A percentile compares a stretch with the other conserved stretches of the same genome.
phyloP scores from a whole-genome alignment of 2,888 invertebrate genomes.

The Drosophila nr. perissopoda region DNA sequence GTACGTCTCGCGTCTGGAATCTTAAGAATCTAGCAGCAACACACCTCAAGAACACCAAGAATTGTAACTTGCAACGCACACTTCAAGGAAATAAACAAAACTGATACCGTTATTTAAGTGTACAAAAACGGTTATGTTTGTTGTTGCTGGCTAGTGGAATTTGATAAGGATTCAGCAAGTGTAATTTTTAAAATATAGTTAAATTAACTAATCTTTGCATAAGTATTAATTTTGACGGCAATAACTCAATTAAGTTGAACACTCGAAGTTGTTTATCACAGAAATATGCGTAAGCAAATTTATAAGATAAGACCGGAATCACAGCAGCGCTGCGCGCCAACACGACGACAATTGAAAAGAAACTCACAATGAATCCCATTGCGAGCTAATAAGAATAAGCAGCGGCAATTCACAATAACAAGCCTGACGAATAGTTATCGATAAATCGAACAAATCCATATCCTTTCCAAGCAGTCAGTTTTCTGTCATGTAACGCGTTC shows the following conservation, averaged over 20 bases:
- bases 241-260: slow-evolving; percentile 58
- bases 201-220: slow-evolving; percentile 24
- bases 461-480: slow-evolving; percentile 12
- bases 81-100: no score
- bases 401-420: slow-evolving; percentile 13
- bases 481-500: neutral
- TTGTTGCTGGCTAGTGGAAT: slow-evolving; percentile 33
- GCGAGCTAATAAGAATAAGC: neutral
- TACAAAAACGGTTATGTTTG: slow-evolving; percentile 30
- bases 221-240: slow-evolving; percentile 30
- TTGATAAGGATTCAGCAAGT: slow-evolving; percentile 16
- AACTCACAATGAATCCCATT: slow-evolving; percentile 17
- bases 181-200: slow-evolving; percentile 10
- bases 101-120: no score
- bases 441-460: slow-evolving; percentile 16
- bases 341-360: slow-evolving; percentile 33
- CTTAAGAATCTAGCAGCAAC: slow-evolving; percentile 47
- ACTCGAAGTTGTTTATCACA: slow-evolving; percentile 25
- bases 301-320: slow-evolving; percentile 33
- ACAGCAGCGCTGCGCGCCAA: slow-evolving; percentile 37
- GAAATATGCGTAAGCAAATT: slow-evolving; percentile 18
- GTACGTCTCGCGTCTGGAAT: slow-evolving; percentile 18
- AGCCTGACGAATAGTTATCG: slow-evolving; percentile 10
- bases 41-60: slow-evolving; percentile 9
- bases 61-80: slow-evolving; percentile 5